Evolutionary conservation across 2,888 invertebrate genomes (phyloP).

Genomic region (Adelognathus sp.): DNA sequence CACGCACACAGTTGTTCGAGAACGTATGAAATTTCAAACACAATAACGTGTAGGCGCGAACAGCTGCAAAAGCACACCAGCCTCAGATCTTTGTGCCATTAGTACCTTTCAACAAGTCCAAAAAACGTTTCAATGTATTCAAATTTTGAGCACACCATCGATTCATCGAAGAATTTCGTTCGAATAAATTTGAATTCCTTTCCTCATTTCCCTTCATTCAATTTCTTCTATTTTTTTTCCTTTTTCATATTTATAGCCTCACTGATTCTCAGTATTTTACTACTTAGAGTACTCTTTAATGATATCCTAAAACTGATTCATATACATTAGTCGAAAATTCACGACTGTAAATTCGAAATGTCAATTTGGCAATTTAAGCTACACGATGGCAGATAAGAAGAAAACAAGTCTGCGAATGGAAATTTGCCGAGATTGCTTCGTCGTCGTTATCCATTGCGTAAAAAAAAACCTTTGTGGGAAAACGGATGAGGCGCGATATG

Average conservation of each 20-base stretch:
- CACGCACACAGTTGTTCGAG: background rate
- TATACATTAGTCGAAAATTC: background rate
- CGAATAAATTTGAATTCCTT: too few species aligned
- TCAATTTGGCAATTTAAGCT: slow-evolving; percentile 20
- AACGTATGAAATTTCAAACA: background rate
- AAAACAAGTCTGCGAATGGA: background rate
- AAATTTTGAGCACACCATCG: background rate
- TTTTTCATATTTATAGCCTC: background rate
- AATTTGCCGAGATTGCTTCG: too few species aligned
- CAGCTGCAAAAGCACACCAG: background rate
- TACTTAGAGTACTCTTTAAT: background rate
- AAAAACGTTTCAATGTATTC: background rate
- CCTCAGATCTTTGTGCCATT: slow-evolving; percentile 12
- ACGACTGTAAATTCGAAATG: background rate
- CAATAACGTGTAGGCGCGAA: background rate
- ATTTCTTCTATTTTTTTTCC: background rate
- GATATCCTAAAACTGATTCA: background rate
- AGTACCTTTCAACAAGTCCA: background rate
- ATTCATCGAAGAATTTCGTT: too few species aligned
- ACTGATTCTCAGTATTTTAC: slow-evolving; percentile 4
- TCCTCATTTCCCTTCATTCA: too few species aligned
- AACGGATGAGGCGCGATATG: too few species aligned
- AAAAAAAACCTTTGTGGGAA: too few species aligned
- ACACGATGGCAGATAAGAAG: background rate
- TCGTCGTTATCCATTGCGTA: too few species aligned